Percentiles rank a stretch among this genome's conserved stretches.
phyloP scores from a whole-genome alignment of 2,113 vertebrate species.

The Aphelocoma coerulescens region DNA sequence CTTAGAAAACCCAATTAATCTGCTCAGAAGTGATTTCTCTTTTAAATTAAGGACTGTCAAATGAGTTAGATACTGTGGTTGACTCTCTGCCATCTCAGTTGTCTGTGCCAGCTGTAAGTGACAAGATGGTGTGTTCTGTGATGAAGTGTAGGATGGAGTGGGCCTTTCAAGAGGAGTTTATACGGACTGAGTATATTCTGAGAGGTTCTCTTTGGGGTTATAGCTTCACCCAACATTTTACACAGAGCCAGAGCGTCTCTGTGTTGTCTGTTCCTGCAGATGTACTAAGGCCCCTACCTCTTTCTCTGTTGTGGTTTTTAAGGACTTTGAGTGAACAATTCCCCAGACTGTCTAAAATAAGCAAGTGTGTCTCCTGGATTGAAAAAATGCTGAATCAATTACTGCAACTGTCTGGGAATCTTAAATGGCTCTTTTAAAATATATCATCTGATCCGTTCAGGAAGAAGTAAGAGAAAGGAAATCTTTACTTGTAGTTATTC shows the following conservation, averaged over 20 bases:
- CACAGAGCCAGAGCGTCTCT: background rate
- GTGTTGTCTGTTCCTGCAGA: background rate
- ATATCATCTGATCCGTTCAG: background rate
- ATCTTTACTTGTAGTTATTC: background rate
- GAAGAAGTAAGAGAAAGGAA: background rate
- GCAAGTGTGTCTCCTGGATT: background rate
- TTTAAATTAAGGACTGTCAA: background rate
- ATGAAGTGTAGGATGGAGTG: background rate
- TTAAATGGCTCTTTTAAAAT: slow-evolving; percentile 2
- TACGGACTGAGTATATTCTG: background rate
- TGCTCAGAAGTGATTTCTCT: background rate
- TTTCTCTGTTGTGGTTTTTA: background rate
- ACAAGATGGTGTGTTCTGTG: background rate
- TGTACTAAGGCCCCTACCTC: background rate
- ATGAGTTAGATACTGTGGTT: background rate
- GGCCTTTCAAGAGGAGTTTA: background rate
- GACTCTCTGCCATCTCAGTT: background rate
- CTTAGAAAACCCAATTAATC: background rate
- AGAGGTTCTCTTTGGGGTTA: background rate
- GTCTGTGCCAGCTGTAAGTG: rapidly evolving
- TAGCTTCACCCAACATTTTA: background rate
- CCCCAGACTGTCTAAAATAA: background rate
- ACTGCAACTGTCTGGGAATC: background rate
- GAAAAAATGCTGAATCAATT: slow-evolving; percentile 13
- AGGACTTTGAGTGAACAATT: background rate